Evolutionary conservation across 1,140 invertebrate genomes (phyloP).

Genomic region (Conus ventricosus): DNA sequence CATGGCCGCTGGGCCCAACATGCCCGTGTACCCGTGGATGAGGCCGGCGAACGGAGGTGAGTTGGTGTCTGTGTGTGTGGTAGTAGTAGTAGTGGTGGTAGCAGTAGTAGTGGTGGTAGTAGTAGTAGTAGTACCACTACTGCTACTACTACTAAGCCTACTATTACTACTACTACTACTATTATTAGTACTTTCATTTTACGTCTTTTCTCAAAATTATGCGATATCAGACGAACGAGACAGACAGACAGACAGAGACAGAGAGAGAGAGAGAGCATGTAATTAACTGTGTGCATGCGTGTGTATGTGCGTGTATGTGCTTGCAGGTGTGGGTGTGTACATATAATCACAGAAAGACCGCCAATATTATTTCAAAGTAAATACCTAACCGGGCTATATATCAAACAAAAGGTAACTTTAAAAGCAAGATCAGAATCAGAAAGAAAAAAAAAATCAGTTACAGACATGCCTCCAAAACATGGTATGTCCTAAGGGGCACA

Average conservation of each 20-base stretch:
- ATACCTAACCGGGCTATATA: too few relatives aligned
- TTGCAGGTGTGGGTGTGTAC: too few relatives aligned
- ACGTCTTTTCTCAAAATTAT: background rate
- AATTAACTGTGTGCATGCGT: background rate
- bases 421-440: too few relatives aligned
- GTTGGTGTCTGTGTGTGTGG: conserved; percentile 18
- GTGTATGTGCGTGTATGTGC: too few relatives aligned
- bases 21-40: conserved; percentile 93
- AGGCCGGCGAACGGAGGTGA: conserved; percentile 74
- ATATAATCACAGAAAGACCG: too few relatives aligned
- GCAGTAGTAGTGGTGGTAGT: background rate
- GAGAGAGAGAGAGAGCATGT: background rate
- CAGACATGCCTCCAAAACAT: too few relatives aligned
- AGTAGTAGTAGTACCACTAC: background rate
- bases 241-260: background rate
- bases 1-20: conserved; percentile 50
- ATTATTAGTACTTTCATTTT: background rate
- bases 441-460: too few relatives aligned
- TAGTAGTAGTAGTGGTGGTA: background rate
- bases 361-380: too few relatives aligned
- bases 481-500: too few relatives aligned
- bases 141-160: too few relatives aligned
- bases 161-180: too few relatives aligned
- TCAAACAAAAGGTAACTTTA: too few relatives aligned
- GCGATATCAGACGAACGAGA: background rate